phyloP scores from a whole-genome alignment of 2,797 vertebrate species.

The Brotula barbata region DNA sequence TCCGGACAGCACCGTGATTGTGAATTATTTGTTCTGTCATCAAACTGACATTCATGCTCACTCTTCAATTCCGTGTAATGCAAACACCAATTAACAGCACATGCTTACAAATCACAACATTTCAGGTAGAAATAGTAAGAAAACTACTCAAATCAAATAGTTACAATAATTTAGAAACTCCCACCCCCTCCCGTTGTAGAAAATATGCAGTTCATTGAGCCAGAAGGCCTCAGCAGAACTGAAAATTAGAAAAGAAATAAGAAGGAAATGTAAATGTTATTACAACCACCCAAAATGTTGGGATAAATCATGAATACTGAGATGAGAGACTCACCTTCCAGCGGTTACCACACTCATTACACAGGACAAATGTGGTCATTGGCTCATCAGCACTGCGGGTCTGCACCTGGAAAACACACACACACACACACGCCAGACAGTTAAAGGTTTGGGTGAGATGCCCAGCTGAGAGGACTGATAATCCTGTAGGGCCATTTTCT shows the following conservation, averaged over 20 bases:
- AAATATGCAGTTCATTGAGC: constrained; percentile 47
- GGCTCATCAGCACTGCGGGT: constrained; percentile 97
- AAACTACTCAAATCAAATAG: constrained; percentile 50
- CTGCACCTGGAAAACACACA: constrained; percentile 84
- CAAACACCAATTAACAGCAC: constrained; percentile 48
- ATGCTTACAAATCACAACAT: constrained; percentile 61
- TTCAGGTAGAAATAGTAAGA: constrained; percentile 66
- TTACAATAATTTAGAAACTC: constrained; percentile 53
- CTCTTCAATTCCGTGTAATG: constrained; percentile 33
- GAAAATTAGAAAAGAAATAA: constrained; percentile 43
- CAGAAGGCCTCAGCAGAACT: constrained; percentile 81
- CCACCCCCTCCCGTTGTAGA: constrained; percentile 35
- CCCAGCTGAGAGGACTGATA: too few relatives aligned
- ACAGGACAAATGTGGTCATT: constrained; percentile 97
- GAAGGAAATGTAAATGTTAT: background rate
- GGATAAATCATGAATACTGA: background rate
- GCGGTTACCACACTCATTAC: constrained; percentile 97
- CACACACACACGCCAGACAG: constrained; percentile 13
- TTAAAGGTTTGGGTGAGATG: too few relatives aligned
- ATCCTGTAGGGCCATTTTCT: too few relatives aligned
- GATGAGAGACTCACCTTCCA: constrained; percentile 88
- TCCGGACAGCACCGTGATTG: constrained; percentile 33
- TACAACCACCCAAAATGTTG: background rate
- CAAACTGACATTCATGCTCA: constrained; percentile 43
- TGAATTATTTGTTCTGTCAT: constrained; percentile 9